Percentiles rank a stretch among this genome's conserved stretches.
Conservation (phyloP, 2,113 vertebrate genomes). For the Serinus canaria region DNA sequence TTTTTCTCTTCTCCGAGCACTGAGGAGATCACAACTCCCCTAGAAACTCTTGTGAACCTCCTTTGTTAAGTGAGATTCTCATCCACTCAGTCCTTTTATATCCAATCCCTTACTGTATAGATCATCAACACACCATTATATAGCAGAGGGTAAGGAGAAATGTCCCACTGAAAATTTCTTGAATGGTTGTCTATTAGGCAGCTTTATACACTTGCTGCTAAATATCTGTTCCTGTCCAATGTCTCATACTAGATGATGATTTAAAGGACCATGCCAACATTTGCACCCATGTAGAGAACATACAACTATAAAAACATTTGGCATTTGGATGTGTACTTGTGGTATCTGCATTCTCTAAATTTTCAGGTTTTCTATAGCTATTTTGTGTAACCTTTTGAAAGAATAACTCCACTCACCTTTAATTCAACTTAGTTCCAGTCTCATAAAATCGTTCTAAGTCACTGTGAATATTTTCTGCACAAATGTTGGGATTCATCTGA, state of each 20-base stretch:
- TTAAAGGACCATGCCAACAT: neutral
- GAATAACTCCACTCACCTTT: neutral
- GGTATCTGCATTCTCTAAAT: neutral
- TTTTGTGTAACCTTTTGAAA: neutral
- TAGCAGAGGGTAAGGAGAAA: neutral
- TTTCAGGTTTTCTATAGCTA: neutral
- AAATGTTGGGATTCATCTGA: neutral
- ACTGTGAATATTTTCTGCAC: neutral
- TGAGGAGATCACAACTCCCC: neutral
- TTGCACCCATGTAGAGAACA: neutral
- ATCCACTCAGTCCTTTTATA: neutral
- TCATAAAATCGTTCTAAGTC: neutral
- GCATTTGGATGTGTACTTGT: neutral
- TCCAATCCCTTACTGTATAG: neutral
- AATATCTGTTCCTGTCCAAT: neutral
- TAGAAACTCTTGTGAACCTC: neutral
- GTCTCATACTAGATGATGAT: neutral
- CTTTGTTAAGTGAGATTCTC: neutral
- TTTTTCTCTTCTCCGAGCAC: neutral
- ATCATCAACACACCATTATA: neutral
- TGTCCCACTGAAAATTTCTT: neutral
- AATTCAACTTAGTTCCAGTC: neutral
- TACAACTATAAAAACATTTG: accelerated
- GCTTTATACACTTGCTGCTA: neutral
- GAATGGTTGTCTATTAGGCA: neutral